Conservation (phyloP, 2,888 invertebrate genomes). For the Bugulina stolonifera region DNA sequence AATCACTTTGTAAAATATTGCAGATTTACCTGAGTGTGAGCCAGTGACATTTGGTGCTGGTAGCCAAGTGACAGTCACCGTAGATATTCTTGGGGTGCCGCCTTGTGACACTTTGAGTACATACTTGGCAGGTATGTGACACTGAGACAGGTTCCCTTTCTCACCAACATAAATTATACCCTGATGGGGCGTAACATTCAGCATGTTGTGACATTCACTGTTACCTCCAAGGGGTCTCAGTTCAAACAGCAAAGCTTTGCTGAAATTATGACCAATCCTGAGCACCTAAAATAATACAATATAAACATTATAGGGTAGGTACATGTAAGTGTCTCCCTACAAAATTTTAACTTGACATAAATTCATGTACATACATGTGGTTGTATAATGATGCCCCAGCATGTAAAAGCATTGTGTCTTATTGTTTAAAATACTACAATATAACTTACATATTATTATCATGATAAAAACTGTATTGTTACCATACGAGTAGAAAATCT, state of each 20-base stretch:
- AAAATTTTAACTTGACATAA: too few species aligned
- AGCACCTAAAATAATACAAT: neutral
- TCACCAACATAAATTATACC: slow-evolving; percentile 5
- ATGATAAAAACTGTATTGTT: too few species aligned
- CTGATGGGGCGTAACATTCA: slow-evolving; percentile 1
- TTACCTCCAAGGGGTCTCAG: neutral
- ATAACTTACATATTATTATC: too few species aligned
- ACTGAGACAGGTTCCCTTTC: neutral
- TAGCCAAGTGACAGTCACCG: neutral
- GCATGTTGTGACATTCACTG: neutral
- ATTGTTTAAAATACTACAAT: too few species aligned
- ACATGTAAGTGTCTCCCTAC: too few species aligned
- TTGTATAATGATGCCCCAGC: too few species aligned
- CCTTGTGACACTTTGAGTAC: neutral
- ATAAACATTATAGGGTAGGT: too few species aligned
- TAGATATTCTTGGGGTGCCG: neutral
- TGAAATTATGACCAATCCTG: neutral
- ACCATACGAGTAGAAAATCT: too few species aligned
- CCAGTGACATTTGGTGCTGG: neutral
- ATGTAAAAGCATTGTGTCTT: too few species aligned
- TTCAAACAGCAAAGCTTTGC: neutral
- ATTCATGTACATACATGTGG: too few species aligned
- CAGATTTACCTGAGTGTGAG: neutral
- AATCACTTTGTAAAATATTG: too few species aligned
- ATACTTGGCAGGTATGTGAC: neutral